These are phyloP conservation scores for Caenorhabditis japonica DNA, from an alignment of 2,888 invertebrate genomes.

Conservation along the genomic window DNA sequence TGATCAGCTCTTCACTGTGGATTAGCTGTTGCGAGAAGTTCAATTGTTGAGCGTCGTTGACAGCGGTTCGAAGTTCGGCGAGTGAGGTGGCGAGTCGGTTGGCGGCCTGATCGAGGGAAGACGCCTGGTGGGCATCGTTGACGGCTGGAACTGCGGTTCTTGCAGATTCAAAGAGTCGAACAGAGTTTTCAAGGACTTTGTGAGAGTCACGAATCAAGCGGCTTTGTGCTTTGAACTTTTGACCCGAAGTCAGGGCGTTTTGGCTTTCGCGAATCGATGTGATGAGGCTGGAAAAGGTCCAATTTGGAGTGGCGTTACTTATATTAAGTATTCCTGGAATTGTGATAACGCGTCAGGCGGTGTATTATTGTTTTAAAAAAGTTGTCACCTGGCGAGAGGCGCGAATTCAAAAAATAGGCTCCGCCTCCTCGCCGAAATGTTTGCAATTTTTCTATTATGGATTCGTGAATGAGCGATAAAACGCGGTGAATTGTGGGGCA, in stretches of 20 bases:
- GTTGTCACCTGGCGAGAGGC: too few relatives aligned
- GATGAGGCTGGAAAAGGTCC: constrained; percentile 53
- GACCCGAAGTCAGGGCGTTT: constrained; percentile 55
- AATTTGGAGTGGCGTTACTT: not conserved
- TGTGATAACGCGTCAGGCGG: too few relatives aligned
- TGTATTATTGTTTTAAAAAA: too few relatives aligned
- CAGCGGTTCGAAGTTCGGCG: constrained; percentile 82
- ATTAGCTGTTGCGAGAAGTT: constrained; percentile 72
- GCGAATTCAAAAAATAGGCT: too few relatives aligned
- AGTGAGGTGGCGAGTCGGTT: constrained; percentile 81
- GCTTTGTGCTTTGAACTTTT: constrained; percentile 73
- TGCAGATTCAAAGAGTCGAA: constrained; percentile 85
- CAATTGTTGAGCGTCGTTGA: constrained; percentile 82
- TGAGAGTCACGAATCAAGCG: constrained; percentile 73
- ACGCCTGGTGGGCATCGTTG: constrained; percentile 80
- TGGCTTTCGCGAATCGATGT: constrained; percentile 68
- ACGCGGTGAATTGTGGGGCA: too few relatives aligned
- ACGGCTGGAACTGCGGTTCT: constrained; percentile 89
- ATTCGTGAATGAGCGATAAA: too few relatives aligned
- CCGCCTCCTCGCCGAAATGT: too few relatives aligned
- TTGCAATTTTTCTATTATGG: too few relatives aligned
- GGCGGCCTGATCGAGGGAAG: constrained; percentile 77
- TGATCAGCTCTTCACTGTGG: constrained; percentile 73
- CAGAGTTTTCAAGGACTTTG: constrained; percentile 77
- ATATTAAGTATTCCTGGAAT: not conserved